These are phyloP conservation scores for Archivesica marissinica DNA, from an alignment of 1,140 invertebrate genomes.

Conservation along the genomic window DNA sequence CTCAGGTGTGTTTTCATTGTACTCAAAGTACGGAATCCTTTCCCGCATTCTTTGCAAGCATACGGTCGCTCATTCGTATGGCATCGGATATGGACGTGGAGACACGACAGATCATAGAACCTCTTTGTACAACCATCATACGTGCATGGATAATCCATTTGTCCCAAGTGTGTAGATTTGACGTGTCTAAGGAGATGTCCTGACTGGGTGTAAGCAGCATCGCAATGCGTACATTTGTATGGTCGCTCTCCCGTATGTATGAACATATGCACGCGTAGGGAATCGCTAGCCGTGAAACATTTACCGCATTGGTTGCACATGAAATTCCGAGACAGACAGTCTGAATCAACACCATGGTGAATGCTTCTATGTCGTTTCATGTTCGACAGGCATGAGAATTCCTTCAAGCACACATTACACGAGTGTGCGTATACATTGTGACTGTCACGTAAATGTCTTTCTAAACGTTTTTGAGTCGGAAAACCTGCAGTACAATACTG, in stretches of 20 bases:
- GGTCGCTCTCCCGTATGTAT: slow-evolving; percentile 15
- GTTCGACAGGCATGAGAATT: background rate
- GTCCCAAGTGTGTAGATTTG: background rate
- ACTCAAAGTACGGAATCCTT: background rate
- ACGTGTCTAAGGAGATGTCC: slow-evolving; percentile 23
- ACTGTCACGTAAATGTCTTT: background rate
- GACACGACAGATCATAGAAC: background rate
- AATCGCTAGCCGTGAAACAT: slow-evolving; percentile 5
- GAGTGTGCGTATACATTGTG: background rate
- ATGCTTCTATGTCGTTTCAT: slow-evolving; percentile 16
- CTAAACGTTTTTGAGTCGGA: background rate
- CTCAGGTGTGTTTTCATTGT: background rate
- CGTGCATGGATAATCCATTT: background rate
- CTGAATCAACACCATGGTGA: background rate
- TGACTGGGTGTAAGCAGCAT: background rate
- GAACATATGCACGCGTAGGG: slow-evolving; percentile 5
- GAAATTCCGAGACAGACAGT: background rate
- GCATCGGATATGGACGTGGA: background rate
- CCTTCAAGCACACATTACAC: slow-evolving; percentile 6
- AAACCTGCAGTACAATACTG: background rate
- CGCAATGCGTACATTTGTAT: background rate
- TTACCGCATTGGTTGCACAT: slow-evolving; percentile 33
- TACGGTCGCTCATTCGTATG: slow-evolving; percentile 18
- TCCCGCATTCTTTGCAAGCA: background rate
- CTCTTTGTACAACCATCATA: background rate